phyloP scores from a whole-genome alignment of 2,797 vertebrate species.

The Sebastes wilsoni region DNA sequence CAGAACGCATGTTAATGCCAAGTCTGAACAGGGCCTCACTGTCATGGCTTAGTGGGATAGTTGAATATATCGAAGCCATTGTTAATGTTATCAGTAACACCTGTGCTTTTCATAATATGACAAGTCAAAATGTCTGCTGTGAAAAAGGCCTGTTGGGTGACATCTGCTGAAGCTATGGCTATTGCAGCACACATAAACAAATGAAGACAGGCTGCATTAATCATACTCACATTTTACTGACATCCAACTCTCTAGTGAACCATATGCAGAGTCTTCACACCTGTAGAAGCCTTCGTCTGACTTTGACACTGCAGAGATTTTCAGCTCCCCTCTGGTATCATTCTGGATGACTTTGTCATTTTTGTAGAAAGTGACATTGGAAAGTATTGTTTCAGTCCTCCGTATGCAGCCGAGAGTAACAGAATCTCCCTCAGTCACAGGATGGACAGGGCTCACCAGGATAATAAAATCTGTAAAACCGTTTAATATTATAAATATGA shows the following conservation, averaged over 20 bases:
- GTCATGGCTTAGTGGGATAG: background rate
- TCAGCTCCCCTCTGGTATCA: conserved; percentile 6
- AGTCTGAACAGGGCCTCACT: background rate
- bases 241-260: background rate
- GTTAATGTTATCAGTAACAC: background rate
- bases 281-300: conserved; percentile 60
- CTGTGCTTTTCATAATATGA: background rate
- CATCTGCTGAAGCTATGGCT: background rate
- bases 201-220: background rate
- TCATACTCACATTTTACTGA: background rate
- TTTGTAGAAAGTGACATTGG: conserved; percentile 41
- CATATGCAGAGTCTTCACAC: conserved; percentile 1
- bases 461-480: background rate
- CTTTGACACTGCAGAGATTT: conserved; percentile 42
- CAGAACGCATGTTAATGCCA: too few species aligned
- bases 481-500: background rate
- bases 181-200: background rate
- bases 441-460: conserved; percentile 45
- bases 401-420: conserved; percentile 42
- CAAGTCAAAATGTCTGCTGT: background rate
- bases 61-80: background rate
- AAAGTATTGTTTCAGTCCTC: background rate
- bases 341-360: conserved; percentile 32
- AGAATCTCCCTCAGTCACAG: conserved; percentile 38
- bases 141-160: background rate